Conservation (phyloP, 2,888 invertebrate species). For the Rhorus exstirpatorius region DNA sequence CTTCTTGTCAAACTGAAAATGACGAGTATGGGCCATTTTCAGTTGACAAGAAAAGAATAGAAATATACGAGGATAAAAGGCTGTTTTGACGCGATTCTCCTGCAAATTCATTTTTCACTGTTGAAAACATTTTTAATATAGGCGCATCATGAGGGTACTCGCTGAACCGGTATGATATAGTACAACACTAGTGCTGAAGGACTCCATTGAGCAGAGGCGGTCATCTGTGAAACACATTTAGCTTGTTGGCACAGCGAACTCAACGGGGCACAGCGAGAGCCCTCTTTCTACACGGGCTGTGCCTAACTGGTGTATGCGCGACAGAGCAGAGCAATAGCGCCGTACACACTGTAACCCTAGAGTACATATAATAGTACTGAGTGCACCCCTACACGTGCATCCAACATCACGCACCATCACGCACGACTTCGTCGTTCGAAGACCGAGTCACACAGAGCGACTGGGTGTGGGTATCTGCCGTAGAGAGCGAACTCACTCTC, state of each 20-base stretch:
- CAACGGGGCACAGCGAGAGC: slow-evolving; percentile 80
- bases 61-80: neutral
- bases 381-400: slow-evolving; percentile 47
- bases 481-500: slow-evolving; percentile 24
- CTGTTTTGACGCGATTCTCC: slow-evolving; percentile 11
- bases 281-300: slow-evolving; percentile 65
- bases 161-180: slow-evolving; percentile 66
- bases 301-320: slow-evolving; percentile 62
- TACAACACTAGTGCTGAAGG: slow-evolving; percentile 64
- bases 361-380: slow-evolving; percentile 27
- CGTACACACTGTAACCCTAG: slow-evolving; percentile 31
- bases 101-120: slow-evolving; percentile 12
- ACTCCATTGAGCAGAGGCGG: slow-evolving; percentile 83
- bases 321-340: slow-evolving; percentile 47
- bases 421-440: slow-evolving; percentile 53
- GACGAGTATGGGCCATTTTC: slow-evolving; percentile 5
- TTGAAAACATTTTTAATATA: slow-evolving; percentile 45
- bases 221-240: slow-evolving; percentile 86
- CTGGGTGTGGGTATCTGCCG: neutral
- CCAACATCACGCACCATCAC: slow-evolving; percentile 48
- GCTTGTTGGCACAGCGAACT: slow-evolving; percentile 85
- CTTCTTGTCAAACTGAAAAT: no score
- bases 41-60: neutral
- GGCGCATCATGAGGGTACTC: slow-evolving; percentile 64
- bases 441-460: slow-evolving; percentile 34